phyloP scores from a whole-genome alignment of 1,140 invertebrate species.

The Drosophila sechellia region DNA sequence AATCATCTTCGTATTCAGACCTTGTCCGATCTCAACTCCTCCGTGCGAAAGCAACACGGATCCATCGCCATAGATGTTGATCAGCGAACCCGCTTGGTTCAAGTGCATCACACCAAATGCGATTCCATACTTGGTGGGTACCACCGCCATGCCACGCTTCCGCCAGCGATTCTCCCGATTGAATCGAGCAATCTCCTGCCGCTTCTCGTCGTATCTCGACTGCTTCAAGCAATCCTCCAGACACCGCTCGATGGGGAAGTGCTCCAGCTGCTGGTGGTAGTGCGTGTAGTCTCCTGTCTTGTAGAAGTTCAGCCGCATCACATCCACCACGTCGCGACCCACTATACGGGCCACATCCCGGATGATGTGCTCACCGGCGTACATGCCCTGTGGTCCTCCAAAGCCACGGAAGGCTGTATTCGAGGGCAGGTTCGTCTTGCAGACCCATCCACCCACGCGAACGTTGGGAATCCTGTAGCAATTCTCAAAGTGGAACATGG shows the following conservation, averaged over 20 bases:
- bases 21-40: constrained; percentile 98
- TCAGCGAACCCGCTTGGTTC: constrained; percentile 95
- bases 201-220: constrained; percentile 88
- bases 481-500: constrained; percentile 93
- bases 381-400: constrained; percentile 96
- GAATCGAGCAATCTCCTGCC: constrained; percentile 87
- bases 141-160: constrained; percentile 93
- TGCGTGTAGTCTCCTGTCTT: constrained; percentile 91
- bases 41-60: constrained; percentile 96
- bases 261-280: constrained; percentile 90
- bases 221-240: constrained; percentile 92
- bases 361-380: constrained; percentile 91
- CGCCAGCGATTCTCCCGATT: constrained; percentile 93
- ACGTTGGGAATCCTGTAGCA: constrained; percentile 90
- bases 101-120: constrained; percentile 92
- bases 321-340: constrained; percentile 86
- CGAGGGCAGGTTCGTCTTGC: constrained; percentile 94
- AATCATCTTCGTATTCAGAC: constrained; percentile 97
- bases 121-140: constrained; percentile 97
- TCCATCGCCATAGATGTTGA: constrained; percentile 96
- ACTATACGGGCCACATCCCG: constrained; percentile 90
- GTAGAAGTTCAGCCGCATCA: constrained; percentile 92
- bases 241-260: constrained; percentile 92
- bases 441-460: constrained; percentile 88
- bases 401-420: constrained; percentile 97